A percentile compares a stretch with the other conserved stretches of the same genome.
phyloP scores from a whole-genome alignment of 2,888 invertebrate genomes.

The Drosophila percnosoma region DNA sequence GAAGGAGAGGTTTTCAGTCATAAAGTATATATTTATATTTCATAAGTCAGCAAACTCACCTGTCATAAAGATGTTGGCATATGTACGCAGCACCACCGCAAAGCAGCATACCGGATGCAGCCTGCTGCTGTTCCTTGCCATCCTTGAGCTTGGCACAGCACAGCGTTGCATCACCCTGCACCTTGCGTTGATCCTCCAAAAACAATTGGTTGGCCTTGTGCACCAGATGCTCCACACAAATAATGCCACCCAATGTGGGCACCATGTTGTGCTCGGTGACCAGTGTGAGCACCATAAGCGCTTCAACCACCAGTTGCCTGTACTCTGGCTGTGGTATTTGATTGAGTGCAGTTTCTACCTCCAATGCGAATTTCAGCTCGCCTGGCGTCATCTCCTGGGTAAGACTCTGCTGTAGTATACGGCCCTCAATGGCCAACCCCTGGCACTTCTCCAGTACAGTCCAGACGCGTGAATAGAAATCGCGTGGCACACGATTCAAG shows the following conservation, averaged over 20 bases:
- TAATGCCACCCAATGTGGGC: slow-evolving; percentile 90
- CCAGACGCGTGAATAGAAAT: slow-evolving; percentile 98
- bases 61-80: slow-evolving; percentile 98
- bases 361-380: slow-evolving; percentile 98
- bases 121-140: slow-evolving; percentile 87
- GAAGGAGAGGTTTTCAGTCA: neutral
- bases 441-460: slow-evolving; percentile 96
- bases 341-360: slow-evolving; percentile 98
- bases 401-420: slow-evolving; percentile 94
- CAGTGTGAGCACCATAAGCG: slow-evolving; percentile 97
- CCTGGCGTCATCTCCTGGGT: slow-evolving; percentile 99
- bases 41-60: slow-evolving; percentile 57
- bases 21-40: neutral
- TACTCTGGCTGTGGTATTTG: slow-evolving; percentile 99
- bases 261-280: slow-evolving; percentile 95
- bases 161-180: slow-evolving; percentile 95
- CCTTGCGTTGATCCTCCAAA: slow-evolving; percentile 96
- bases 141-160: slow-evolving; percentile 94
- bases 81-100: slow-evolving; percentile 98
- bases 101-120: slow-evolving; percentile 88
- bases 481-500: slow-evolving; percentile 97
- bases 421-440: slow-evolving; percentile 96
- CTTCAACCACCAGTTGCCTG: slow-evolving; percentile 98
- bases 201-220: slow-evolving; percentile 97
- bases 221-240: slow-evolving; percentile 96